Conservation (phyloP, 1,140 invertebrate genomes). For the Andricus grossulariae region DNA sequence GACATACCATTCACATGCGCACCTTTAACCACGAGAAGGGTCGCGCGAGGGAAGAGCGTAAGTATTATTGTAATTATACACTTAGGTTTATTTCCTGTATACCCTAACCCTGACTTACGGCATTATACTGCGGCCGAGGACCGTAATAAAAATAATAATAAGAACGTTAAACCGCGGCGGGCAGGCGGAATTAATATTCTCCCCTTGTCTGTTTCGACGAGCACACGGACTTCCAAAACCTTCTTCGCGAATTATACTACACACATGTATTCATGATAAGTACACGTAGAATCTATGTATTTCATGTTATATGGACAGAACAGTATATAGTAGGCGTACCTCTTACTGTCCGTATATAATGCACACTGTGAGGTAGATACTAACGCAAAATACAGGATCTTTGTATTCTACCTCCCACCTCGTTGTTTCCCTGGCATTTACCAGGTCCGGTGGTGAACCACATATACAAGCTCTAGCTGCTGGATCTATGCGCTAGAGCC, state of each 20-base stretch:
- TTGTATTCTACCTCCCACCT: conserved; percentile 24
- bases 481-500: conserved; percentile 16
- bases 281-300: conserved; percentile 17
- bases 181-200: conserved; percentile 63
- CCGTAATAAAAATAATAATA: conserved; percentile 74
- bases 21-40: conserved; percentile 53
- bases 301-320: background rate
- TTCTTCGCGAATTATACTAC: conserved; percentile 35
- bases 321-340: conserved; percentile 5
- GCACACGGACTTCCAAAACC: conserved; percentile 46
- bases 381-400: conserved; percentile 20
- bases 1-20: conserved; percentile 41
- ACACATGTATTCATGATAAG: background rate
- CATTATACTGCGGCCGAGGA: conserved; percentile 63
- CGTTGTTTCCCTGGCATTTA: conserved; percentile 29
- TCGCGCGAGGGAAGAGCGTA: conserved; percentile 58
- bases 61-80: conserved; percentile 76
- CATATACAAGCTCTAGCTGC: conserved; percentile 17
- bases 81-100: conserved; percentile 75
- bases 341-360: conserved; percentile 22
- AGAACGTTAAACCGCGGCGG: conserved; percentile 71
- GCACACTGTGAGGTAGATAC: conserved; percentile 10
- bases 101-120: conserved; percentile 63
- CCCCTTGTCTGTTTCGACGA: conserved; percentile 39
- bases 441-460: conserved; percentile 21